A percentile compares a stretch with the other conserved stretches of the same genome.
Conservation (phyloP, 1,140 invertebrate species). For the Gonioctena quinquepunctata region DNA sequence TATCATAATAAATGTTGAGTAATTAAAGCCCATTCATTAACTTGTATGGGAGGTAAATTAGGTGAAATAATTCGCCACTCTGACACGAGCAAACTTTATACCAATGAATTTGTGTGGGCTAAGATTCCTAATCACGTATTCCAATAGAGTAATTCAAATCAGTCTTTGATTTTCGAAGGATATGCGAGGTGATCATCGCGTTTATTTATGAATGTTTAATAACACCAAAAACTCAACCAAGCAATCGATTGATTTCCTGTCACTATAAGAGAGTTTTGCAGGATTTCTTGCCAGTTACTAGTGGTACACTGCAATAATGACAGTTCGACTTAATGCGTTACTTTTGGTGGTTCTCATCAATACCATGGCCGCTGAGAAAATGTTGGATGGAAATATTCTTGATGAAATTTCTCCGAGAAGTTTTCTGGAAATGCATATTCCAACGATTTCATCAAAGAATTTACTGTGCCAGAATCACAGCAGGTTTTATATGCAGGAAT, state of each 20-base stretch:
- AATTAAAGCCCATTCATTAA: no score
- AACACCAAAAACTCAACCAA: neutral
- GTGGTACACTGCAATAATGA: neutral
- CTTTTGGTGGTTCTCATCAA: neutral
- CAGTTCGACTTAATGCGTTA: neutral
- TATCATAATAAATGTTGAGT: no score
- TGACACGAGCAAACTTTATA: neutral
- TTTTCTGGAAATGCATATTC: slow-evolving; percentile 21
- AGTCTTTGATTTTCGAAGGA: neutral
- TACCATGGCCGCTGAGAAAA: neutral
- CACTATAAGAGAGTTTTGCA: neutral
- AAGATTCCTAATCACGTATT: neutral
- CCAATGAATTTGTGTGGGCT: neutral
- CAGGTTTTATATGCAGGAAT: slow-evolving; percentile 30
- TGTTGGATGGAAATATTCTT: neutral
- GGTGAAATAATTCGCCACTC: neutral
- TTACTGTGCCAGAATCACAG: slow-evolving; percentile 35
- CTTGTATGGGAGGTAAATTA: no score
- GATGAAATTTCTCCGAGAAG: neutral
- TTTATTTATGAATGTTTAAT: neutral
- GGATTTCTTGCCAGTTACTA: neutral
- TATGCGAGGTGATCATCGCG: neutral
- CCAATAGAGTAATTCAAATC: neutral
- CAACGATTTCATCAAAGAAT: slow-evolving; percentile 23
- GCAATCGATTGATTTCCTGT: neutral